Conservation (phyloP, 2,888 invertebrate species). For the Synanthedon formicaeformis region DNA sequence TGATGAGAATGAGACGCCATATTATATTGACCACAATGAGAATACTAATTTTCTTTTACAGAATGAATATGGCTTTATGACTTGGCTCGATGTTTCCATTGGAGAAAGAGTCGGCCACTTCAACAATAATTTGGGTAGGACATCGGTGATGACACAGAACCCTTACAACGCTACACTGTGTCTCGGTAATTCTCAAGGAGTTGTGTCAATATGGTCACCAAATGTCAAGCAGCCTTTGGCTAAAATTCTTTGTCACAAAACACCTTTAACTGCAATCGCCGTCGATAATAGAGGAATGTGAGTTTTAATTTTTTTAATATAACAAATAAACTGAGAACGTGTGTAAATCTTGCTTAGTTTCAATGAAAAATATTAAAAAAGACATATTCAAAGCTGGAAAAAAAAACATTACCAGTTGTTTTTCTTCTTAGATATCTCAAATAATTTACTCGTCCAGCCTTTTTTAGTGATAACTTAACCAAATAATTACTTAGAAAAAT, state of each 20-base stretch:
- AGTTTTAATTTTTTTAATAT: slow-evolving; percentile 27
- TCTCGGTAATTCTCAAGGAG: slow-evolving; percentile 90
- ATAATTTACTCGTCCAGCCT: not conserved
- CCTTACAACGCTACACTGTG: slow-evolving; percentile 93
- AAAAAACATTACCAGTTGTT: not conserved
- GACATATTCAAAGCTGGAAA: too few species aligned
- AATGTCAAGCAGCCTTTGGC: slow-evolving; percentile 86
- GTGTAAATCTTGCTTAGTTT: too few species aligned
- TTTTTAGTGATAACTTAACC: too few species aligned
- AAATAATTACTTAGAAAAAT: too few species aligned
- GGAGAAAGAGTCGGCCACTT: slow-evolving; percentile 88
- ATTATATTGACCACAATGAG: too few species aligned
- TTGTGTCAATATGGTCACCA: slow-evolving; percentile 97
- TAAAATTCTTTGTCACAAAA: slow-evolving; percentile 91
- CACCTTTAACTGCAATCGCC: slow-evolving; percentile 82
- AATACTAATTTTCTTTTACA: slow-evolving; percentile 29
- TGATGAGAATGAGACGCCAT: not conserved
- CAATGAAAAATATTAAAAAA: too few species aligned
- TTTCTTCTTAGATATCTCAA: not conserved
- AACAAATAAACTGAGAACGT: too few species aligned
- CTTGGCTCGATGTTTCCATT: slow-evolving; percentile 95
- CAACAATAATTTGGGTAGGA: slow-evolving; percentile 80
- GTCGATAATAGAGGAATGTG: slow-evolving; percentile 88
- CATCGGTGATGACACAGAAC: slow-evolving; percentile 91
- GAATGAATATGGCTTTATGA: slow-evolving; percentile 82